A percentile compares a stretch with the other conserved stretches of the same genome.
phyloP scores from a whole-genome alignment of 23 tunicate genomes.

The Oikopleura albicans region DNA sequence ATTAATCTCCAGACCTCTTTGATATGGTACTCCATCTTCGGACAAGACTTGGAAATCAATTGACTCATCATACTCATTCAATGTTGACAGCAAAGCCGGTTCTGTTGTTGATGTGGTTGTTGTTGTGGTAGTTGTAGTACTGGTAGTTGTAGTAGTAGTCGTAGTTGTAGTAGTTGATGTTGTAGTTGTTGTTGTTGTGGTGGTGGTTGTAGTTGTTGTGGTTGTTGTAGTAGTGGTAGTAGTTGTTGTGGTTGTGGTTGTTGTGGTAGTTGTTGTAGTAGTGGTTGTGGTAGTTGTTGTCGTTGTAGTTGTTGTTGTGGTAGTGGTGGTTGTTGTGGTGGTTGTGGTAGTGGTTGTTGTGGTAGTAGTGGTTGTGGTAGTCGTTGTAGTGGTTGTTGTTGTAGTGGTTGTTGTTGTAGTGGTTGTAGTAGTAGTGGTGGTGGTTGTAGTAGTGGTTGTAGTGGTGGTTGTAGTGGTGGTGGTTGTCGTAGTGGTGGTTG shows the following conservation, averaged over 20 bases:
- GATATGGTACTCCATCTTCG: background rate
- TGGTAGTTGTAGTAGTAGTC: slow-evolving; percentile 7
- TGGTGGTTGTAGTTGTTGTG: slow-evolving; percentile 13
- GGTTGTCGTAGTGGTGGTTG: background rate
- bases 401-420: background rate
- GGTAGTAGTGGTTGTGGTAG: background rate
- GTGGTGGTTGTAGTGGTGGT: slow-evolving; percentile 9
- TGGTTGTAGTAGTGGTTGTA: background rate
- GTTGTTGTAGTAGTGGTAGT: slow-evolving; percentile 3
- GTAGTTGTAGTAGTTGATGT: background rate
- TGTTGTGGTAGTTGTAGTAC: background rate
- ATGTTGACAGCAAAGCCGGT: too few relatives aligned
- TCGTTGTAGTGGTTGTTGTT: slow-evolving; percentile 2
- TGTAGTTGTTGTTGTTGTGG: background rate
- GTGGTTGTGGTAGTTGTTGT: background rate
- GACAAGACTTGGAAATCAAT: background rate
- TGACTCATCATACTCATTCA: background rate
- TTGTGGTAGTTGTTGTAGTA: background rate
- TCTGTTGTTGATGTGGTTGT: background rate
- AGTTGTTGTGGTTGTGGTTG: background rate
- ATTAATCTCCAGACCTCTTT: too few relatives aligned
- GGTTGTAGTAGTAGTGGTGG: slow-evolving; percentile 3
- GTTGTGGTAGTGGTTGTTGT: slow-evolving; percentile 3
- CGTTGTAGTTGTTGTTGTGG: background rate
- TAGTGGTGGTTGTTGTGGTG: slow-evolving; percentile 1